Percentiles rank a stretch among this genome's conserved stretches.
Conservation (phyloP, 2,113 vertebrate genomes). For the Phyllopteryx taeniolatus region DNA sequence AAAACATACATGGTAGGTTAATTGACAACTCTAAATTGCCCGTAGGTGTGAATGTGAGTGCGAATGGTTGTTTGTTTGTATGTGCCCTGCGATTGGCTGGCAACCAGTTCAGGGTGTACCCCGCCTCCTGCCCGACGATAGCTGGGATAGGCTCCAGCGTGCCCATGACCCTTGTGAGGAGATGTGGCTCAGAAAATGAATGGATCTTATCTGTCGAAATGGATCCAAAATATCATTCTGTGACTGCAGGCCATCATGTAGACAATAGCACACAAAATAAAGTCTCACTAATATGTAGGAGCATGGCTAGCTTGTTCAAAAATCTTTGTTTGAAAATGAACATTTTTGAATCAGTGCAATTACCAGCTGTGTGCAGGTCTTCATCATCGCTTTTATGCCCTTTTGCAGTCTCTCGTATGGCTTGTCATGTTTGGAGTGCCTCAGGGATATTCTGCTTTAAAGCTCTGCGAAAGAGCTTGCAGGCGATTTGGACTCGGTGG, state of each 20-base stretch:
- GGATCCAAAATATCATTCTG: conserved; percentile 57
- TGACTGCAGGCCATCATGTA: conserved; percentile 49
- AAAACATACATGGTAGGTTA: no score
- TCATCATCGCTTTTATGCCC: conserved; percentile 44
- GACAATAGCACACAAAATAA: conserved; percentile 38
- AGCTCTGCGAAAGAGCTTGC: conserved; percentile 32
- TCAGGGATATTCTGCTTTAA: conserved; percentile 42
- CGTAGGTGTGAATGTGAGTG: no score
- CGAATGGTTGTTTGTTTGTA: no score
- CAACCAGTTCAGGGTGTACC: no score
- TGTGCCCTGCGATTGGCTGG: no score
- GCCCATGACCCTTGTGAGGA: no score
- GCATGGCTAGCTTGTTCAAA: conserved; percentile 61
- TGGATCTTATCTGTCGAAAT: conserved; percentile 26
- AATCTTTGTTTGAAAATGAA: conserved; percentile 55
- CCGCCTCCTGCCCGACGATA: no score
- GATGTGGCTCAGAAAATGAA: no score
- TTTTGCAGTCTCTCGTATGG: conserved; percentile 42
- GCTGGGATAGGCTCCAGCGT: no score
- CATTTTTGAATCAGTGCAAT: conserved; percentile 48
- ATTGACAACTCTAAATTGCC: no score
- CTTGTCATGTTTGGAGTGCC: conserved; percentile 53
- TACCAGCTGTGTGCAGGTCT: conserved; percentile 51
- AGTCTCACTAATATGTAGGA: conserved; percentile 40
- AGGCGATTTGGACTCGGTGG: conserved; percentile 43